These are phyloP conservation scores for Apotomis betuletana DNA, from an alignment of 2,888 invertebrate genomes.

Conservation along the genomic window DNA sequence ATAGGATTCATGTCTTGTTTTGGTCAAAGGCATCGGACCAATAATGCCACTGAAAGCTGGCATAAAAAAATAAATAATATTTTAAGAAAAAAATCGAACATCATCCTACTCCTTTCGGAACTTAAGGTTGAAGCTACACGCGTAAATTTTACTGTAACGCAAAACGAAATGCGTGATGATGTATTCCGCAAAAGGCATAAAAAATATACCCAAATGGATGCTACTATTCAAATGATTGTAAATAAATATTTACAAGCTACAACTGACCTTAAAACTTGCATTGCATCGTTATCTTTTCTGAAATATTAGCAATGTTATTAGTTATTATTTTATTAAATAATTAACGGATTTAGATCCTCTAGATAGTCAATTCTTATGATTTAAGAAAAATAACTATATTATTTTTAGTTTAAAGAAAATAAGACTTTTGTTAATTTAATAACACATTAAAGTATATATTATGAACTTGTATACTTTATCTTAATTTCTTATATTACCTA, in stretches of 20 bases:
- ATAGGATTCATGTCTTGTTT: constrained; percentile 3
- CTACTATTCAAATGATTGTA: background rate
- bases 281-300: constrained; percentile 1
- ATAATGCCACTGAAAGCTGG: background rate
- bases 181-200: constrained; percentile 4
- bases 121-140: constrained; percentile 5
- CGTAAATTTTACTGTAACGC: constrained; percentile 4
- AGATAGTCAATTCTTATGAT: background rate
- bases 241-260: background rate
- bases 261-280: constrained; percentile 7
- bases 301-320: constrained; percentile 5
- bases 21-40: constrained; percentile 6
- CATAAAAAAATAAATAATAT: constrained; percentile 3
- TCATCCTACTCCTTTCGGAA: constrained; percentile 7
- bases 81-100: constrained; percentile 7
- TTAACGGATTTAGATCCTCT: background rate
- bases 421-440: background rate
- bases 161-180: constrained; percentile 6
- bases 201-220: constrained; percentile 10
- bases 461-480: background rate
- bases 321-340: background rate
- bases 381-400: background rate
- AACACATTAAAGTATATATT: background rate
- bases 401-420: constrained; percentile 5
- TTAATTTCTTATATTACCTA: background rate